These are phyloP conservation scores for Noctua pronuba DNA, from an alignment of 2,888 invertebrate species.

Conservation along the genomic window DNA sequence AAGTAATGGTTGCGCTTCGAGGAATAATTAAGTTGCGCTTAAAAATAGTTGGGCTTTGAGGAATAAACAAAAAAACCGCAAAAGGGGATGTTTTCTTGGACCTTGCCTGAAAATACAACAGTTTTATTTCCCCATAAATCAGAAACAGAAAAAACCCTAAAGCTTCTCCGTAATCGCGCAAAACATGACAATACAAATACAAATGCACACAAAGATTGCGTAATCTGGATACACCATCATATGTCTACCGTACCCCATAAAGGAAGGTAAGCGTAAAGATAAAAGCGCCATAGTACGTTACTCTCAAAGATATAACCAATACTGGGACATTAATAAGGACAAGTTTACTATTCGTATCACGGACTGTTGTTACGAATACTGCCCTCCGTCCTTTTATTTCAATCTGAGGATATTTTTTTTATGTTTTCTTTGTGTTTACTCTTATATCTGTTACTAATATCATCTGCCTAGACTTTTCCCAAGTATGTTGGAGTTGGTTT, in stretches of 20 bases:
- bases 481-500: background rate
- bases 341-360: conserved; percentile 53
- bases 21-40: too few relatives aligned
- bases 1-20: too few relatives aligned
- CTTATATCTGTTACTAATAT: background rate
- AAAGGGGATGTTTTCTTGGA: background rate
- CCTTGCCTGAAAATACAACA: too few relatives aligned
- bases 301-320: conserved; percentile 33
- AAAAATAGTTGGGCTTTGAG: too few relatives aligned
- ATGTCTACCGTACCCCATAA: background rate
- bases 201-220: background rate
- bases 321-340: conserved; percentile 45
- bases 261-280: conserved; percentile 22
- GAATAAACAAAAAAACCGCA: too few relatives aligned
- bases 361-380: conserved; percentile 24
- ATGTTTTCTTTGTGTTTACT: conserved; percentile 10
- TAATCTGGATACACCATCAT: background rate
- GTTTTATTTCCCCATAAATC: background rate
- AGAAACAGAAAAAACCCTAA: background rate
- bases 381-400: conserved; percentile 35
- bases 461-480: background rate
- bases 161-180: background rate
- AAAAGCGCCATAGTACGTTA: conserved; percentile 14
- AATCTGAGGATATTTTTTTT: conserved; percentile 21
- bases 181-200: background rate